phyloP scores from a whole-genome alignment of 2,113 vertebrate species.

The Calyptomena viridis region DNA sequence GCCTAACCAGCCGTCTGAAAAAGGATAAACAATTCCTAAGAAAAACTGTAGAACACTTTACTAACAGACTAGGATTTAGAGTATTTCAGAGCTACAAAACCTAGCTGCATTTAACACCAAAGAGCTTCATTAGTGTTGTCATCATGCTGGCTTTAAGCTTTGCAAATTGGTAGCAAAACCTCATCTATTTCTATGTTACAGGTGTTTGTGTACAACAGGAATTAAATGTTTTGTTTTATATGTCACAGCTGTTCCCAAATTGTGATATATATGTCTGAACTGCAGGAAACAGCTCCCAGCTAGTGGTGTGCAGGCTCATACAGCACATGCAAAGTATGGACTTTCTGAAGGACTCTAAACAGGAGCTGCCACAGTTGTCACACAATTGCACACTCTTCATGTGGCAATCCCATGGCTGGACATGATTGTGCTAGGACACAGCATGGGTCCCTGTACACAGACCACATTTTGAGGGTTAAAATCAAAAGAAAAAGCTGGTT shows the following conservation, averaged over 20 bases:
- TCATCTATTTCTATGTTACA: background rate
- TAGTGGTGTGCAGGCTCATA: background rate
- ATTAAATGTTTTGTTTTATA: background rate
- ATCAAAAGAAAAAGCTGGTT: background rate
- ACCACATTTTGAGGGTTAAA: background rate
- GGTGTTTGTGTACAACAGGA: background rate
- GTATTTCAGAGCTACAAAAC: background rate
- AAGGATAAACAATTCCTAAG: background rate
- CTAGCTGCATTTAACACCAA: background rate
- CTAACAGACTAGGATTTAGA: background rate
- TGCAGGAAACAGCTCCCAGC: background rate
- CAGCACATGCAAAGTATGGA: background rate
- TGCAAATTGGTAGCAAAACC: background rate
- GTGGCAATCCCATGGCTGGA: background rate
- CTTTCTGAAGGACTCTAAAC: background rate
- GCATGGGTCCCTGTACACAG: rapidly evolving
- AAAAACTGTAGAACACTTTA: background rate
- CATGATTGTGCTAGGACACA: background rate
- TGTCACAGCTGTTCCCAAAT: background rate
- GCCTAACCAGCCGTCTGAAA: background rate
- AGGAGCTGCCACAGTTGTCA: background rate
- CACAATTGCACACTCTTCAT: rapidly evolving
- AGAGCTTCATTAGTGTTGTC: background rate
- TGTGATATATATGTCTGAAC: background rate
- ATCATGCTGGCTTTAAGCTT: background rate